Evolutionary conservation across 2,113 vertebrate genomes (phyloP).

Genomic region (Candoia aspera): DNA sequence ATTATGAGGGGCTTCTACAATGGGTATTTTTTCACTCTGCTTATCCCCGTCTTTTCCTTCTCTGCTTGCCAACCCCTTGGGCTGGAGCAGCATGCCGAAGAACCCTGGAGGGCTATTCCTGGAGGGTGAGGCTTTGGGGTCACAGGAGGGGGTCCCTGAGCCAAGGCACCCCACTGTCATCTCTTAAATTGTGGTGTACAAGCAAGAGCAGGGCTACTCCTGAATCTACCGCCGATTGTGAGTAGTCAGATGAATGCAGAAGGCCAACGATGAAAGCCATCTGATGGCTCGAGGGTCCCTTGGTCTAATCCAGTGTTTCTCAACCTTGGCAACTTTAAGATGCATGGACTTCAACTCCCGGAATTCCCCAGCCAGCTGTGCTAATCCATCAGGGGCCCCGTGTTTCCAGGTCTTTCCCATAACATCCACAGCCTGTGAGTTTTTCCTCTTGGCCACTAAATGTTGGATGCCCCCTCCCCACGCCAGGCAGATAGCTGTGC

Average conservation of each 20-base stretch:
- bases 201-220: neutral
- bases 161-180: neutral
- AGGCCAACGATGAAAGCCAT: neutral
- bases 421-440: neutral
- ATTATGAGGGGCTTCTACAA: slow-evolving; percentile 81
- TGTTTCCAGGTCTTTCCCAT: neutral
- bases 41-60: neutral
- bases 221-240: neutral
- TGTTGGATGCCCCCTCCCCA: neutral
- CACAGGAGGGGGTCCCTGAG: neutral
- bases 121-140: neutral
- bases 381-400: neutral
- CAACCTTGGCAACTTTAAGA: too few relatives aligned
- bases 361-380: too few relatives aligned
- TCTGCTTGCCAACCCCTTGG: neutral
- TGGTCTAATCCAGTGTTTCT: neutral
- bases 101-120: neutral
- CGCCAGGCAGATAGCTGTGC: neutral
- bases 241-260: neutral
- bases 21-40: slow-evolving; percentile 74
- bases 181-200: neutral
- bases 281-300: neutral
- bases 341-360: too few relatives aligned
- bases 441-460: neutral
- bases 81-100: slow-evolving; percentile 2